A percentile compares a stretch with the other conserved stretches of the same genome.
phyloP scores from a whole-genome alignment of 2,797 vertebrate species.

The Eptatretus atami region DNA sequence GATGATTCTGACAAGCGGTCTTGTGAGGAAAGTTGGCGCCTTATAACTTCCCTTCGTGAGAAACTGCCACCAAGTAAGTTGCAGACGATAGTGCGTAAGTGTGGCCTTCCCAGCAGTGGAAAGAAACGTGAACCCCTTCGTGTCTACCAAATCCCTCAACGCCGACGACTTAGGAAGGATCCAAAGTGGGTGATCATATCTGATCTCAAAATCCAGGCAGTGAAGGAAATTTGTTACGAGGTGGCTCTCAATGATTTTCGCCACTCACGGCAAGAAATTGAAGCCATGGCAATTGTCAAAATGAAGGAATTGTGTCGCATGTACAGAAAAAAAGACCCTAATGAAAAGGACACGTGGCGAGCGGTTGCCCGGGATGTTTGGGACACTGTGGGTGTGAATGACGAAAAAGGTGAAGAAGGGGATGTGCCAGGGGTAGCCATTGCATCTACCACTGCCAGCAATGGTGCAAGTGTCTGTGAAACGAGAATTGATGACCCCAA shows the following conservation, averaged over 20 bases:
- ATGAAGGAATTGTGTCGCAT: slow-evolving; percentile 90
- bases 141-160: slow-evolving; percentile 93
- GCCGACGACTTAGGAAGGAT: slow-evolving; percentile 78
- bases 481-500: too few species aligned
- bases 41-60: slow-evolving; percentile 96
- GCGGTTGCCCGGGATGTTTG: slow-evolving; percentile 85
- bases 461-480: neutral
- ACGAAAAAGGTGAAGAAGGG: slow-evolving; percentile 39
- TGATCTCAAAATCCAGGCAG: slow-evolving; percentile 92
- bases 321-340: slow-evolving; percentile 86
- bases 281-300: slow-evolving; percentile 86
- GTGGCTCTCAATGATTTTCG: slow-evolving; percentile 92
- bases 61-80: slow-evolving; percentile 98
- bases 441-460: slow-evolving; percentile 7
- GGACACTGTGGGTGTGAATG: slow-evolving; percentile 86
- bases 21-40: slow-evolving; percentile 98
- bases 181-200: slow-evolving; percentile 97
- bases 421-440: slow-evolving; percentile 24
- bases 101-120: slow-evolving; percentile 90
- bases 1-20: slow-evolving; percentile 99
- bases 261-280: slow-evolving; percentile 84
- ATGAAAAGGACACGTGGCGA: slow-evolving; percentile 82
- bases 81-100: slow-evolving; percentile 97
- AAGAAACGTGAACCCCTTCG: slow-evolving; percentile 76
- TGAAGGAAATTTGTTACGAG: slow-evolving; percentile 97